A percentile compares a stretch with the other conserved stretches of the same genome.
Conservation (phyloP, 2,888 invertebrate genomes). For the Marasmarcha lunaedactyla region DNA sequence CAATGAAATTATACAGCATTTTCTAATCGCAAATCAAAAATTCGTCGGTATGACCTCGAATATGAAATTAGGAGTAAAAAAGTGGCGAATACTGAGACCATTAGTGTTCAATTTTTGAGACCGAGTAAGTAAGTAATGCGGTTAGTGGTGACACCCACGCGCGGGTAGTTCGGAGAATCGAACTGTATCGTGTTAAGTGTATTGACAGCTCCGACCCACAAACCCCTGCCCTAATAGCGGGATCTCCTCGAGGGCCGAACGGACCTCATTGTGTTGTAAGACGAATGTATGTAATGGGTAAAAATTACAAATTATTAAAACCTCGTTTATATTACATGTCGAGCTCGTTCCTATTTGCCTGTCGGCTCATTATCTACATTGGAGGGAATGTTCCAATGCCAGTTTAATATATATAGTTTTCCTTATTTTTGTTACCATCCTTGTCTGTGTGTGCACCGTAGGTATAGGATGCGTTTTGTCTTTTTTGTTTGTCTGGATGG, state of each 20-base stretch:
- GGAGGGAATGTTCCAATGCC: too few relatives aligned
- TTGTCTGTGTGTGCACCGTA: neutral
- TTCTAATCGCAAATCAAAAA: conserved; percentile 57
- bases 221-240: conserved; percentile 18
- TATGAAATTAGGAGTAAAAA: conserved; percentile 61
- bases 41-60: conserved; percentile 60
- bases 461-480: conserved; percentile 5
- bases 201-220: conserved; percentile 50
- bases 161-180: conserved; percentile 45
- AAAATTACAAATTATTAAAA: too few relatives aligned
- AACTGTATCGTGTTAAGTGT: conserved; percentile 39
- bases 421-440: too few relatives aligned
- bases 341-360: too few relatives aligned
- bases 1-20: conserved; percentile 26
- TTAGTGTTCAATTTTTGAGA: conserved; percentile 19
- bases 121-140: conserved; percentile 21
- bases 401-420: too few relatives aligned
- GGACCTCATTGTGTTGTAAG: too few relatives aligned
- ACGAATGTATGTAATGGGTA: too few relatives aligned
- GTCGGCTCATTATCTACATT: too few relatives aligned
- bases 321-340: too few relatives aligned
- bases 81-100: conserved; percentile 57
- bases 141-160: conserved; percentile 55
- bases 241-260: conserved; percentile 9
- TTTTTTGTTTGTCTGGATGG: conserved; percentile 37